A percentile compares a stretch with the other conserved stretches of the same genome.
phyloP scores from a whole-genome alignment of 2,888 invertebrate species.

The Lithophane ornitopus region DNA sequence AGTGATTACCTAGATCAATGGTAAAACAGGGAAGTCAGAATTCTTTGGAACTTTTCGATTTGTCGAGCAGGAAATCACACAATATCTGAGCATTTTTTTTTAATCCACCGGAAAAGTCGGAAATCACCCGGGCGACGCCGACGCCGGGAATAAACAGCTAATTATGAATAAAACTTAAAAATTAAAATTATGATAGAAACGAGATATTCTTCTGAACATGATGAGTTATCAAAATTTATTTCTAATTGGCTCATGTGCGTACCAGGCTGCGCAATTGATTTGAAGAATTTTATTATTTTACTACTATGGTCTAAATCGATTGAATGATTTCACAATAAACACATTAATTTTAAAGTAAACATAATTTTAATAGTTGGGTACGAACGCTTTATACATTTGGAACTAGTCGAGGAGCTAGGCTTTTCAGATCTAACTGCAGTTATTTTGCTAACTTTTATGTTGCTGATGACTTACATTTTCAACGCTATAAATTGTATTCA shows the following conservation, averaged over 20 bases:
- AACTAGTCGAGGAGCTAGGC: conserved; percentile 7
- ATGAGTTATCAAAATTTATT: background rate
- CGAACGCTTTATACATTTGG: background rate
- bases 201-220: too few species aligned
- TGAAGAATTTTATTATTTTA: background rate
- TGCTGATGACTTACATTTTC: background rate
- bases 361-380: background rate
- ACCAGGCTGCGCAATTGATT: background rate
- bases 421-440: background rate
- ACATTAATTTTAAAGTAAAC: background rate
- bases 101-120: too few species aligned
- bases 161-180: too few species aligned
- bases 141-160: too few species aligned
- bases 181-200: too few species aligned
- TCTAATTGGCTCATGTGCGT: background rate
- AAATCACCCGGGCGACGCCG: too few species aligned
- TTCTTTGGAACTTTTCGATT: background rate
- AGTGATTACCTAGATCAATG: background rate
- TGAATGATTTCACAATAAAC: background rate
- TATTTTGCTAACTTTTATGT: background rate
- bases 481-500: background rate
- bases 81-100: background rate
- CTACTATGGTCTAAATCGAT: background rate
- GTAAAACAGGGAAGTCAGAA: background rate
- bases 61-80: background rate